These are phyloP conservation scores for Odontomachus brunneus DNA, from an alignment of 1,140 invertebrate species.

Conservation along the genomic window DNA sequence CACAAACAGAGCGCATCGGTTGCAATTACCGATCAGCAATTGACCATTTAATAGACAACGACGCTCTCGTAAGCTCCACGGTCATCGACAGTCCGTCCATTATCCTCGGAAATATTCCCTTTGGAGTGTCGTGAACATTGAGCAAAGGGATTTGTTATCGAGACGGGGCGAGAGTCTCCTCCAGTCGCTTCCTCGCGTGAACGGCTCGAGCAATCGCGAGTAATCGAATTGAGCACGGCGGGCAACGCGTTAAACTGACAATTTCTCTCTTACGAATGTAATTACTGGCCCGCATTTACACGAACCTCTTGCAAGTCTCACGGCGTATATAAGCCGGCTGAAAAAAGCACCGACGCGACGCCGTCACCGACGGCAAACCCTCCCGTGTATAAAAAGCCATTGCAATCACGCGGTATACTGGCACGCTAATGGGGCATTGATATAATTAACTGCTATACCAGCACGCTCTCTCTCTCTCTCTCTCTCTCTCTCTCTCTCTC, in stretches of 20 bases:
- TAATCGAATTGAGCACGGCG: conserved; percentile 73
- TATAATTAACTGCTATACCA: conserved; percentile 76
- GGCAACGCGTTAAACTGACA: conserved; percentile 70
- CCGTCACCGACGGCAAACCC: conserved; percentile 52
- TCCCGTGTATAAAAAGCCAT: conserved; percentile 73
- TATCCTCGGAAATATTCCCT: too few species aligned
- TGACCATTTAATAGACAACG: not conserved
- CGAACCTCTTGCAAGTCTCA: conserved; percentile 62
- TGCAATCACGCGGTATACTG: conserved; percentile 74
- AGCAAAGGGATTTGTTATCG: conserved; percentile 14
- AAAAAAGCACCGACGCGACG: conserved; percentile 62
- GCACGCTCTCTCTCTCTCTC: conserved; percentile 46
- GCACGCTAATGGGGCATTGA: conserved; percentile 76
- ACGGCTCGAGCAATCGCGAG: conserved; percentile 62
- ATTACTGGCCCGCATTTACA: conserved; percentile 75
- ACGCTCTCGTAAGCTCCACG: not conserved
- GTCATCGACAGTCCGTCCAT: not conserved
- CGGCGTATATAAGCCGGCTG: conserved; percentile 65
- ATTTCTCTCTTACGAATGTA: conserved; percentile 73
- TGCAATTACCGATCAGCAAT: conserved; percentile 26
- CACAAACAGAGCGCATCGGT: not conserved
- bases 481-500: conserved; percentile 26
- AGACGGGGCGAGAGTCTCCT: conserved; percentile 23
- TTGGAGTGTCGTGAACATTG: not conserved
- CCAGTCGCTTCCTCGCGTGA: not conserved